Conservation (phyloP, 2,888 invertebrate genomes). For the Drosophila recens region DNA sequence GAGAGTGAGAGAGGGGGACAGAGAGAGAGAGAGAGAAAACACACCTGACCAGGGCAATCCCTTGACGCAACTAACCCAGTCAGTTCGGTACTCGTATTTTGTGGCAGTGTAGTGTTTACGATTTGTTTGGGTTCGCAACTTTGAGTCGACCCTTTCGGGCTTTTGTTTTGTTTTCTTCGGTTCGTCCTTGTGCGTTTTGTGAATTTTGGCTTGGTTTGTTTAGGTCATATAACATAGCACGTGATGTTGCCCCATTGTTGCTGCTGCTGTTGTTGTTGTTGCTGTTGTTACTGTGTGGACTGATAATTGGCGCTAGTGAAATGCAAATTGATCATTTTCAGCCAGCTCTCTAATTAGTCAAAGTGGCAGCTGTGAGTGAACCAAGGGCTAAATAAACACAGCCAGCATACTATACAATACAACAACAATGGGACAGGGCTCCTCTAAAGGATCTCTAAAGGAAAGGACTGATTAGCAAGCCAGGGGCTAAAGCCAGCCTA, state of each 20-base stretch:
- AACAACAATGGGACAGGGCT: conserved; percentile 21
- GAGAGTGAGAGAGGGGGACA: neutral
- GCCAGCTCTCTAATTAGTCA: conserved; percentile 77
- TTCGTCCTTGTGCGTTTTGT: conserved; percentile 21
- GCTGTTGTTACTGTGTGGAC: conserved; percentile 45
- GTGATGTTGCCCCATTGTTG: conserved; percentile 47
- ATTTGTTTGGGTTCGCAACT: conserved; percentile 74
- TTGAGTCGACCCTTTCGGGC: conserved; percentile 41
- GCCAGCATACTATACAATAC: conserved; percentile 29
- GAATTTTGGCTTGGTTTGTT: conserved; percentile 46
- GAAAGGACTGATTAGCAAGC: conserved; percentile 48
- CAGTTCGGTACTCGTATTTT: neutral
- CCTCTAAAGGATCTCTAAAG: conserved; percentile 43
- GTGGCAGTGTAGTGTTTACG: conserved; percentile 56
- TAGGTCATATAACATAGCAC: conserved; percentile 58
- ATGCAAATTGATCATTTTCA: conserved; percentile 80
- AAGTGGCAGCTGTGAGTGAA: conserved; percentile 67
- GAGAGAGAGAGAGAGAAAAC: neutral
- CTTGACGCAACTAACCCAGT: conserved; percentile 4
- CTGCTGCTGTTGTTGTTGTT: conserved; percentile 36
- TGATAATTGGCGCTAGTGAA: conserved; percentile 70
- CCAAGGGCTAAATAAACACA: conserved; percentile 71
- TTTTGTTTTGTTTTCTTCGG: conserved; percentile 38
- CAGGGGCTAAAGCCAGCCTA: conserved; percentile 41
- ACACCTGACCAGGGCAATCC: conserved; percentile 28